Conservation (phyloP, 2,797 vertebrate species). For the Thaleichthys pacificus region DNA sequence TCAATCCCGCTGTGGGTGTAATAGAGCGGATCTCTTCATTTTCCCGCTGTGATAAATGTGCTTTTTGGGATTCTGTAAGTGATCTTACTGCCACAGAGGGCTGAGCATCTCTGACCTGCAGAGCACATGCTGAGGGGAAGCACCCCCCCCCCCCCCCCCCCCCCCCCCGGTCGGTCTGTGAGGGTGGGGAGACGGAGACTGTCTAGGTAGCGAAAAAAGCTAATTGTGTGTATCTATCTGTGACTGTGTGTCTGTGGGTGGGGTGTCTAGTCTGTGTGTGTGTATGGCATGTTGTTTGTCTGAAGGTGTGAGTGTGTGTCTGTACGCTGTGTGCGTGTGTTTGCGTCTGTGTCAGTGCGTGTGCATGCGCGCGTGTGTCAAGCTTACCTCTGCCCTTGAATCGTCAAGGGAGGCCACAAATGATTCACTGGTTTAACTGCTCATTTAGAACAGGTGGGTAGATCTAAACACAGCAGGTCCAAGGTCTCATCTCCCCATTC, state of each 20-base stretch:
- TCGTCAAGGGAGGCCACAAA: slow-evolving; percentile 63
- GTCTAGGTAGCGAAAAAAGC: not conserved
- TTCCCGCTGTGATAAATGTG: slow-evolving; percentile 62
- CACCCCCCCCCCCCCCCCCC: not conserved
- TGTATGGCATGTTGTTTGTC: not conserved
- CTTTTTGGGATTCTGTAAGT: slow-evolving; percentile 58
- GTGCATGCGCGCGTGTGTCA: slow-evolving; percentile 21
- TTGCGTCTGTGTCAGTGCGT: not conserved
- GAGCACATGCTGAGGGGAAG: slow-evolving; percentile 10
- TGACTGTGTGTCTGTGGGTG: not conserved
- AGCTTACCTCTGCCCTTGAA: slow-evolving; percentile 62
- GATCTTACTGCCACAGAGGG: slow-evolving; percentile 49
- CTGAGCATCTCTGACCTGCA: slow-evolving; percentile 47
- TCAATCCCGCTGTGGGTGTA: slow-evolving; percentile 49
- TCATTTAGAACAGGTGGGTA: slow-evolving; percentile 72
- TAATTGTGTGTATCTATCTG: no score
- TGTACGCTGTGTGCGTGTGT: slow-evolving; percentile 3
- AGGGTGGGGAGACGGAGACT: not conserved
- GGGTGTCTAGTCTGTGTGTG: slow-evolving; percentile 5
- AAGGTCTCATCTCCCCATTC: slow-evolving; percentile 59
- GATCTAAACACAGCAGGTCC: slow-evolving; percentile 61
- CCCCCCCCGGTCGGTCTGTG: not conserved
- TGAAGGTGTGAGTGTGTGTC: slow-evolving; percentile 15
- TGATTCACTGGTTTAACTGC: slow-evolving; percentile 68
- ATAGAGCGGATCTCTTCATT: slow-evolving; percentile 57